Evolutionary conservation across 2,113 vertebrate genomes (phyloP).

Genomic region (Calyptommatus sinebrachiatus): DNA sequence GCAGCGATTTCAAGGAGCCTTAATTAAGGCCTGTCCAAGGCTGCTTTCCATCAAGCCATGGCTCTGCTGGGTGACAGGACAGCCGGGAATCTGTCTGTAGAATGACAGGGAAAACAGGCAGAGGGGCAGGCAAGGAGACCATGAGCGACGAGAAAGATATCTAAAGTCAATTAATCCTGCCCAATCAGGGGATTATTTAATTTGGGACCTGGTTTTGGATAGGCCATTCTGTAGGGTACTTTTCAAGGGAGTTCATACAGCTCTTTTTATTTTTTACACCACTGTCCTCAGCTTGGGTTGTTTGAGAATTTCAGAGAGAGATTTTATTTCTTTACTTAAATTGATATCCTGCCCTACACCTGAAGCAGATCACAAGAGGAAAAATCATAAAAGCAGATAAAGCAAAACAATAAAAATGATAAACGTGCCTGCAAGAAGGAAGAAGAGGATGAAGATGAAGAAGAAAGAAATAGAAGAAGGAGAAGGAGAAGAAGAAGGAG

Average conservation of each 20-base stretch:
- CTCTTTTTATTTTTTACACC: not conserved
- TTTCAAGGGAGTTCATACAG: not conserved
- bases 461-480: no score
- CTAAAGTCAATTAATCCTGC: conserved; percentile 70
- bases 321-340: no score
- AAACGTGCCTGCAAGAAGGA: no score
- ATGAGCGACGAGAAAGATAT: conserved; percentile 70
- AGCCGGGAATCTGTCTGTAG: conserved; percentile 92
- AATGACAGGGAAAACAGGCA: conserved; percentile 89
- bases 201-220: conserved; percentile 60
- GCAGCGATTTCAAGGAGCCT: conserved; percentile 86
- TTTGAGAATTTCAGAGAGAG: not conserved
- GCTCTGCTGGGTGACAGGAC: conserved; percentile 88
- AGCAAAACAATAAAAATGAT: no score
- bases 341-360: no score
- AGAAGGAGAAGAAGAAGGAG: no score
- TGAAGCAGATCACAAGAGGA: no score
- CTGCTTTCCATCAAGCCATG: conserved; percentile 82
- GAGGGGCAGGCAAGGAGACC: conserved; percentile 59
- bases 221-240: conserved; percentile 42
- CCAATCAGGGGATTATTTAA: conserved; percentile 61
- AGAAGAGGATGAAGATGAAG: no score
- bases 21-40: conserved; percentile 97
- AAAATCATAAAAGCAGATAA: no score
- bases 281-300: no score